Evolutionary conservation across 2,888 invertebrate genomes (phyloP).

Genomic region (Poecilus cupreus): DNA sequence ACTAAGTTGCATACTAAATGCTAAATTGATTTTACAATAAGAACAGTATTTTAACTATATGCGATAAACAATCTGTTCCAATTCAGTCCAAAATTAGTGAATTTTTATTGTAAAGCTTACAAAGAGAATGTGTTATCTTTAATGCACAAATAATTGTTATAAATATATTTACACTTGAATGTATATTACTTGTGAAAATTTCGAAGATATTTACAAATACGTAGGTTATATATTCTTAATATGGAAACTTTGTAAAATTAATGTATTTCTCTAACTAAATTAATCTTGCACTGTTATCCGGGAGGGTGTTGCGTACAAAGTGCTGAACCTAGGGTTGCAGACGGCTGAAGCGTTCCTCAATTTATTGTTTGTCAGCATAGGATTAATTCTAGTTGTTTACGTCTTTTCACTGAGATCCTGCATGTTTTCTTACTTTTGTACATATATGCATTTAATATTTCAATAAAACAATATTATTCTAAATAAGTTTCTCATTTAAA

Average conservation of each 20-base stretch:
- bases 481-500: conserved; percentile 11
- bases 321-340: background rate
- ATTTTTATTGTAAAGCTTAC: conserved; percentile 14
- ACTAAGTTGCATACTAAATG: too few relatives aligned
- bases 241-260: conserved; percentile 48
- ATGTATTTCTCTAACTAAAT: background rate
- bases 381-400: conserved; percentile 39
- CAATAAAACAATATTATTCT: conserved; percentile 58
- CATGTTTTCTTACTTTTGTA: conserved; percentile 67
- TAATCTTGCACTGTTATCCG: conserved; percentile 31
- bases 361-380: background rate
- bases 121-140: conserved; percentile 33
- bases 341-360: conserved; percentile 3
- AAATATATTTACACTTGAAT: conserved; percentile 56
- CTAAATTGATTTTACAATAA: background rate
- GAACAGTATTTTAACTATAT: background rate
- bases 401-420: conserved; percentile 59
- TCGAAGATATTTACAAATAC: conserved; percentile 56
- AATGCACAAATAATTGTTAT: conserved; percentile 49
- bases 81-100: conserved; percentile 39
- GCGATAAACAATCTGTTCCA: conserved; percentile 36
- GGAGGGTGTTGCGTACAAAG: background rate
- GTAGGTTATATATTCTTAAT: conserved; percentile 52
- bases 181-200: conserved; percentile 51
- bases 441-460: conserved; percentile 62